Conservation (phyloP, 2,797 vertebrate genomes). For the Halcyon leucocephala region DNA sequence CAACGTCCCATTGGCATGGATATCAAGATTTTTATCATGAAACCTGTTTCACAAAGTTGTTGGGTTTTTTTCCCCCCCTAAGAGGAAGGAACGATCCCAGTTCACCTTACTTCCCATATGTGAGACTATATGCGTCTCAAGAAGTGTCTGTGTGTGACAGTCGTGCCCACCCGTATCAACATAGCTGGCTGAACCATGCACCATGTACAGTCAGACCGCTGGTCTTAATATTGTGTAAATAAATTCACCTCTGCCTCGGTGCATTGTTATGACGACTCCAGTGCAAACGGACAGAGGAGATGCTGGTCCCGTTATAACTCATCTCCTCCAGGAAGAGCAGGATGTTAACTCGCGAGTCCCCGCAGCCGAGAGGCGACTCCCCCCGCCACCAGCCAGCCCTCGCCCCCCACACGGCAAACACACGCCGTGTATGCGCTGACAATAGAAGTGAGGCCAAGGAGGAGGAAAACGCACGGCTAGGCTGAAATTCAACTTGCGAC, state of each 20-base stretch:
- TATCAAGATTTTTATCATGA: neutral
- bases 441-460: slow-evolving; percentile 66
- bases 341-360: slow-evolving; percentile 77
- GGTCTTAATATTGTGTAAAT: slow-evolving; percentile 68
- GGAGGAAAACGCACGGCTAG: slow-evolving; percentile 64
- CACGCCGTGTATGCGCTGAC: slow-evolving; percentile 72
- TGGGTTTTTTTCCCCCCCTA: neutral
- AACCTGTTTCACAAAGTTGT: neutral
- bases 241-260: slow-evolving; percentile 85
- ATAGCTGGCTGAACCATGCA: neutral
- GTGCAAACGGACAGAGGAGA: slow-evolving; percentile 77
- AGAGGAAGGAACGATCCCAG: neutral
- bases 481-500: slow-evolving; percentile 74
- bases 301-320: slow-evolving; percentile 84
- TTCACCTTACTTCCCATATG: slow-evolving; percentile 34
- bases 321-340: slow-evolving; percentile 81
- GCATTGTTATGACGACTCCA: slow-evolving; percentile 84
- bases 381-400: slow-evolving; percentile 67
- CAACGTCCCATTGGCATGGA: neutral
- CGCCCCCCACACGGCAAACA: slow-evolving; percentile 74
- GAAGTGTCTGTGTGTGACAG: slow-evolving; percentile 56
- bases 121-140: slow-evolving; percentile 16
- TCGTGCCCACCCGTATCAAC: slow-evolving; percentile 47
- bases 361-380: slow-evolving; percentile 72
- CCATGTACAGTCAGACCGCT: slow-evolving; percentile 5